These are phyloP conservation scores for Lottia scabra DNA, from an alignment of 2,888 invertebrate species.

Conservation along the genomic window DNA sequence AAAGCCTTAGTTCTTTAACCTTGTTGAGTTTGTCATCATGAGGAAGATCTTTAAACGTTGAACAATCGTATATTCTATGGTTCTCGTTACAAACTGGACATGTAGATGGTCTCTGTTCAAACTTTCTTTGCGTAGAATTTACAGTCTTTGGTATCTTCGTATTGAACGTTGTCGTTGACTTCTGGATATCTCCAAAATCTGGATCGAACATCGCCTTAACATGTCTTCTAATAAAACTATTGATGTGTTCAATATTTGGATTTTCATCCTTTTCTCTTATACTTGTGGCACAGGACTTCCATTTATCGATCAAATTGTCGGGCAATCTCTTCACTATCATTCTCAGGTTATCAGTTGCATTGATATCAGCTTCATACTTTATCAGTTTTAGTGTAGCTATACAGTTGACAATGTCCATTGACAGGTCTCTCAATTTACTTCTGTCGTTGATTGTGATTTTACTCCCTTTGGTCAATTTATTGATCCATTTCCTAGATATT, in stretches of 20 bases:
- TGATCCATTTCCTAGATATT: conserved; percentile 16
- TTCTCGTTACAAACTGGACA: not conserved
- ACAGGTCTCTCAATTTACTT: conserved; percentile 4
- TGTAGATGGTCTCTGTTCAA: not conserved
- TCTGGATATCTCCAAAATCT: conserved; percentile 20
- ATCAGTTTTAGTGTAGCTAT: conserved; percentile 13
- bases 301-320: conserved; percentile 11
- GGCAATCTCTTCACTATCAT: conserved; percentile 13
- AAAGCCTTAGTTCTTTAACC: not conserved
- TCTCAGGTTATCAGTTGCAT: conserved; percentile 3
- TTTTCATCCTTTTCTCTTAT: conserved; percentile 15
- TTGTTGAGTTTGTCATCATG: not conserved
- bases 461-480: conserved; percentile 8
- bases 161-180: not conserved
- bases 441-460: conserved; percentile 7
- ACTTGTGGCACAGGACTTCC: conserved; percentile 4
- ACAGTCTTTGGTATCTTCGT: no score
- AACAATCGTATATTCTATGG: not conserved
- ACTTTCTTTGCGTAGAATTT: not conserved
- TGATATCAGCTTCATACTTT: not conserved
- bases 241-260: conserved; percentile 11
- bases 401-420: conserved; percentile 12
- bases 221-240: conserved; percentile 9
- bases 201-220: conserved; percentile 22
- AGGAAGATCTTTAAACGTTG: not conserved